Evolutionary conservation across 2,888 invertebrate species (phyloP), one percentile per base, ranked within the genome.

Genomic region (Metopia argyrocephala): DNA sequence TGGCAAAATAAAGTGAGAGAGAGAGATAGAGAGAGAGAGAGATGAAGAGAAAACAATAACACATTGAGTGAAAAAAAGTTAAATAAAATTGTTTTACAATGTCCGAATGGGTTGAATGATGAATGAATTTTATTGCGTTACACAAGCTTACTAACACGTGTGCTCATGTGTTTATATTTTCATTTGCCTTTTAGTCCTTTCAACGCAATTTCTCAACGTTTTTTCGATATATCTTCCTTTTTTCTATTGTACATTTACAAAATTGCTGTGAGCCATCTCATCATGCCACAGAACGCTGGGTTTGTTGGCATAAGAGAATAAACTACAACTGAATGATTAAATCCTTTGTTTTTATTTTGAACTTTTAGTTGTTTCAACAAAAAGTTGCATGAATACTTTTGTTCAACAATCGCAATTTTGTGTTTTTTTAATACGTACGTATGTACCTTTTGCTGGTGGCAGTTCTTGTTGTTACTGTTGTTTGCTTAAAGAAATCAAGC

Each of bases 61-160:
- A n/a, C n/a, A n/a, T n/a, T n/a, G n/a, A n/a, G n/a, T n/a, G n/a
- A n/a, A n/a, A n/a, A n/a, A 82, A 82, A 83, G 83, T 84, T 85
- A 83, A 87, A 87, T 86, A 52, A 75, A 70, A 79, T 62, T 74
- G 15, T 3, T 12, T 3, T 31, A 12, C 31, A 64, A 54, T 59
- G 31, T 54, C n/a, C n/a, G n/a, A 31, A 31, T 12, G 31, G 12
- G 15, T 12, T 38, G 38, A 38, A 65, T 15, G 15, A 38, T 38
- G 38, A 38, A 65, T 78, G 73, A 66, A 81, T 81, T 62, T 23
- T 70, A 70, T 70, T 81, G 65, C 59, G 61, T 70, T 78, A 70
- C 38, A 76, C 64, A 27, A 52, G 62, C 46, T 75, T 62, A 46
- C 68, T 57, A 38, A 9, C 66, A 57, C 70, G 66, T 70, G 66